These are phyloP conservation scores for Larimichthys crocea DNA, from an alignment of 2,113 vertebrate genomes.

Conservation along the genomic window DNA sequence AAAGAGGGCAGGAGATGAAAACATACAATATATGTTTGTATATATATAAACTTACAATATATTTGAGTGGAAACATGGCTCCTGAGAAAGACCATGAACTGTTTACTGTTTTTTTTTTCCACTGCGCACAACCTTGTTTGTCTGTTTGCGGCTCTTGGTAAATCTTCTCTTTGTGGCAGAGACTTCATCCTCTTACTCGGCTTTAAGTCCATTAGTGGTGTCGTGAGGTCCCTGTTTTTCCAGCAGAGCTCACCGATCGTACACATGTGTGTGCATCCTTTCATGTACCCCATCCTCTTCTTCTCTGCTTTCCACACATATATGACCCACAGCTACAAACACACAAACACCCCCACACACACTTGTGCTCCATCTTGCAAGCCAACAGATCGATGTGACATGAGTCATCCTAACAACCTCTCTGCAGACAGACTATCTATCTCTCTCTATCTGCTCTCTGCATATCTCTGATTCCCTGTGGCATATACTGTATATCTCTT, in stretches of 20 bases:
- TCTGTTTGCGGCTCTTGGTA: background rate
- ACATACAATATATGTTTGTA: too few species aligned
- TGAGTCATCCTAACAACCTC: slow-evolving; percentile 61
- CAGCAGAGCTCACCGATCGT: background rate
- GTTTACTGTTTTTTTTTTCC: background rate
- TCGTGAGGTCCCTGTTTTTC: slow-evolving; percentile 22
- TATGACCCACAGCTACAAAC: slow-evolving; percentile 10
- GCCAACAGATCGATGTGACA: slow-evolving; percentile 52
- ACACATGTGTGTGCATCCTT: background rate
- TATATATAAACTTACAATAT: too few species aligned
- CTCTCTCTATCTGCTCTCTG: slow-evolving; percentile 32
- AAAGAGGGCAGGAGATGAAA: too few species aligned
- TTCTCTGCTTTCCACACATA: background rate
- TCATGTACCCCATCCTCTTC: background rate
- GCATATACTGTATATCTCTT: slow-evolving; percentile 6
- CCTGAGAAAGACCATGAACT: background rate
- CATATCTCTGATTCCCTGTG: slow-evolving; percentile 15
- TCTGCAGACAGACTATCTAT: slow-evolving; percentile 29
- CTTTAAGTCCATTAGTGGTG: slow-evolving; percentile 48
- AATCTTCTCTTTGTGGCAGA: slow-evolving; percentile 9
- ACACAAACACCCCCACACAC: slow-evolving; percentile 8
- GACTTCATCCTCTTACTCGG: slow-evolving; percentile 52
- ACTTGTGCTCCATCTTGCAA: slow-evolving; percentile 2
- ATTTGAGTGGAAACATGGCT: too few species aligned
- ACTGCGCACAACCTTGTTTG: background rate